A percentile compares a stretch with the other conserved stretches of the same genome.
Conservation (phyloP, 1,140 invertebrate genomes). For the Belonocnema kinseyi region DNA sequence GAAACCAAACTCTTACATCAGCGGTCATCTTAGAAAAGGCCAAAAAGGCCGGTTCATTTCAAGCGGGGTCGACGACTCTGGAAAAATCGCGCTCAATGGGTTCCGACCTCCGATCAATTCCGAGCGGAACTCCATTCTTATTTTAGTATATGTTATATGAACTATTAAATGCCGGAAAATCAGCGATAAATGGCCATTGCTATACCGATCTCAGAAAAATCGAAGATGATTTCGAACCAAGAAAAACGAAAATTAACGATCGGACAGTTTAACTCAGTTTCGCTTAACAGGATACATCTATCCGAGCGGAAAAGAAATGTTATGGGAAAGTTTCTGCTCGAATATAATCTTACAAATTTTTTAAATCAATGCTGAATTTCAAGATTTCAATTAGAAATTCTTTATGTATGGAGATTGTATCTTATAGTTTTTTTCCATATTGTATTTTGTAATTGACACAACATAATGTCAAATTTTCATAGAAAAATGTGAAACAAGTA, state of each 20-base stretch:
- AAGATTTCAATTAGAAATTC: no score
- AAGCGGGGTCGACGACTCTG: conserved; percentile 6
- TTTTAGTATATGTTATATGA: conserved; percentile 18
- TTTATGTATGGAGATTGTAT: no score
- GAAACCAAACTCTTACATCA: conserved; percentile 24
- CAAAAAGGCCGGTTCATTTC: conserved; percentile 17
- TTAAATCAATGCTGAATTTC: no score
- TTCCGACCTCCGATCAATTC: conserved; percentile 9
- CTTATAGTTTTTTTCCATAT: no score
- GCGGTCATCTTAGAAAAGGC: conserved; percentile 32
- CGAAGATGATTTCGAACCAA: conserved; percentile 42
- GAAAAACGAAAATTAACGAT: conserved; percentile 45
- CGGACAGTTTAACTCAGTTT: conserved; percentile 51
- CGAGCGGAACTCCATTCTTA: conserved; percentile 9
- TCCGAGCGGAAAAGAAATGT: conserved; percentile 60
- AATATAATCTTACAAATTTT: not conserved
- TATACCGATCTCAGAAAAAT: conserved; percentile 48
- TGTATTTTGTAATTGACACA: no score
- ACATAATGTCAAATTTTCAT: no score
- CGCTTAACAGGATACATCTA: conserved; percentile 59
- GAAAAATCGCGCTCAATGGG: conserved; percentile 37
- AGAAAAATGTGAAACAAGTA: no score
- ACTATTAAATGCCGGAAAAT: conserved; percentile 46
- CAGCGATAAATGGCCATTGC: conserved; percentile 52
- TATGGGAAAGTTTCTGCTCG: conserved; percentile 60